phyloP scores from a whole-genome alignment of 1,140 invertebrate genomes.

The Paraescarpia echinospica region DNA sequence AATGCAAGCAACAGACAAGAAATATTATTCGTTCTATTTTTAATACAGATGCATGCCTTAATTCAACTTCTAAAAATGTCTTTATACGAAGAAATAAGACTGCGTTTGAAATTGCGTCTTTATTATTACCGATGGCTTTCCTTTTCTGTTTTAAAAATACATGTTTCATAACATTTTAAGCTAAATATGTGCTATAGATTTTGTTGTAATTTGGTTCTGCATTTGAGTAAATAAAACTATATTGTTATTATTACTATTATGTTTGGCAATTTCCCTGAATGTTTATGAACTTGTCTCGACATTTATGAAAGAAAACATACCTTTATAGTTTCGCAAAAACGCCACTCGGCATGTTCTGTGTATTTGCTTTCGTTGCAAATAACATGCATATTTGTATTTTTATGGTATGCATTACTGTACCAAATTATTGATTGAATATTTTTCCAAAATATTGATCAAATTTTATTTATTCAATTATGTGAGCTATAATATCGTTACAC shows the following conservation, averaged over 20 bases:
- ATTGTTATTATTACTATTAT: not conserved
- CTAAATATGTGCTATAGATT: not conserved
- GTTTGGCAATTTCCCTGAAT: no score
- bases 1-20: not conserved
- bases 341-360: no score
- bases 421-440: no score
- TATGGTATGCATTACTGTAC: no score
- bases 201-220: not conserved
- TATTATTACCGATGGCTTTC: not conserved
- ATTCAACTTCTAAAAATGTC: not conserved
- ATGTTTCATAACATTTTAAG: not conserved
- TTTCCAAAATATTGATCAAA: no score
- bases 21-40: not conserved
- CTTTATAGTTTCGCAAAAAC: no score
- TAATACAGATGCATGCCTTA: not conserved
- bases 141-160: not conserved
- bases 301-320: no score
- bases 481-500: no score
- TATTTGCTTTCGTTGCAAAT: no score
- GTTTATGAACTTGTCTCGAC: no score
- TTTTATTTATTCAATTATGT: no score
- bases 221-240: not conserved
- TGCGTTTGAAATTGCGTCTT: not conserved
- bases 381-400: no score
- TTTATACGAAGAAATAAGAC: not conserved